Evolutionary conservation across 2,797 vertebrate genomes (phyloP).

Genomic region (Diplodus sargus): DNA sequence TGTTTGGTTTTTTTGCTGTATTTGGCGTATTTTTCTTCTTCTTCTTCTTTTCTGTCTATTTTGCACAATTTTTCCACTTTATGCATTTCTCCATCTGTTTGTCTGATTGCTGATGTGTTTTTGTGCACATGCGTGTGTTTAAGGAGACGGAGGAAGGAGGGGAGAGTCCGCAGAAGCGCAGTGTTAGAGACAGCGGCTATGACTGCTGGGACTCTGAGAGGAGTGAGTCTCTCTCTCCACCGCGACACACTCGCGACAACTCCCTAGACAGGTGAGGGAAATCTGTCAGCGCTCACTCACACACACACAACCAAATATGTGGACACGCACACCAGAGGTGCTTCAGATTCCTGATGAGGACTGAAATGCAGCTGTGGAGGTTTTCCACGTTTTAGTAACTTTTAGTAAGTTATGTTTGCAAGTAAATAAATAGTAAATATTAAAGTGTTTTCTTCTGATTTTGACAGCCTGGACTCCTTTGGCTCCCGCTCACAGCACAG

Average conservation of each 20-base stretch:
- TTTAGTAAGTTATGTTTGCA: neutral
- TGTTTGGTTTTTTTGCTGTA: neutral
- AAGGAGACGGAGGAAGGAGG: conserved; percentile 90
- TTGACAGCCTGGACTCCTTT: conserved; percentile 95
- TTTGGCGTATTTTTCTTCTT: neutral
- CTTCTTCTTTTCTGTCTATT: neutral
- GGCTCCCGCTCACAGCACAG: conserved; percentile 96
- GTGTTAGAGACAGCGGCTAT: conserved; percentile 96
- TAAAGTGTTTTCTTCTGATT: conserved; percentile 16
- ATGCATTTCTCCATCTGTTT: neutral
- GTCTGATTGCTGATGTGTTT: neutral
- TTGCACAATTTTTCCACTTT: neutral
- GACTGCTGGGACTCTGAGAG: conserved; percentile 98
- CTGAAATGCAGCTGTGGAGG: neutral
- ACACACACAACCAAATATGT: neutral
- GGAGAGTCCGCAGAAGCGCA: conserved; percentile 89
- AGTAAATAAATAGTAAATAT: neutral
- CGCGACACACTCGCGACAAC: conserved; percentile 93
- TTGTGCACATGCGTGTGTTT: conserved; percentile 7
- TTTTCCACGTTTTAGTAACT: neutral
- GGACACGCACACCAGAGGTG: neutral
- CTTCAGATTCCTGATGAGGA: conserved; percentile 7
- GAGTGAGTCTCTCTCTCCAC: conserved; percentile 95
- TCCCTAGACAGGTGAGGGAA: conserved; percentile 92
- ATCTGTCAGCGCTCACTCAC: conserved; percentile 42